Evolutionary conservation across 2,797 vertebrate genomes (phyloP), one percentile per base, ranked within the genome.

Genomic region (Sylvia borin): DNA sequence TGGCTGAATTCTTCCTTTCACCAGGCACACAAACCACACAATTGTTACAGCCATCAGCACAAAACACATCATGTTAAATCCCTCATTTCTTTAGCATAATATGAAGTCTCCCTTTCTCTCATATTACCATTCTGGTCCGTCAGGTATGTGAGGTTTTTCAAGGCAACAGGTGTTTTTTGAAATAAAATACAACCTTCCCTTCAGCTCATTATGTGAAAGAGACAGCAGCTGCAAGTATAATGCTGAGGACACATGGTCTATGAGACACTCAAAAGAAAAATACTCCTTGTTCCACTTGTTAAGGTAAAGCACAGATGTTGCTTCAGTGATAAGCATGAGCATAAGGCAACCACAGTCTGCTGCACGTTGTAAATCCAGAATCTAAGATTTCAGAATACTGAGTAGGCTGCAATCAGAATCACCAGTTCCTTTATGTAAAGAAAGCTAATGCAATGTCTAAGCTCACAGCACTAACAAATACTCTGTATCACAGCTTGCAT

Each of bases 111-210:
- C 71, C 72, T 15, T 86, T 96, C 87, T 97, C 96, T 97, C 96
- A 74, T 55, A 93, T 98, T 98, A 97, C 97, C 93, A 91, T 93
- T 95, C 94, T 94, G 96, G 67, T 91, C 96, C 65, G 17, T 97
- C 97, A 98, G 97, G 97, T 98, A 98, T 97, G 96, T 87, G 96
- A 96, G 94, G 68, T 88, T 92, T 96, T 93, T 85, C 95, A 82
- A 94, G 92, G 94, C 97, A 98, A 98, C 98, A 98, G 98, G 98
- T 98, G 98, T 95, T 97, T 98, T 97, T 86, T 97, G 97, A 97
- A 97, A 98, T 97, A 96, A 97, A 97, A 97, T 97, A 96, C 95
- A 97, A 92, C 80, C 90, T 95, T 95, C 88, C 85, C 93, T 97
- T 97, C 92, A 97, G 96, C 86, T 96, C 72, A 96, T 97, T 95